Base-by-base conservation (phyloP, 2,113 vertebrate genomes). In the Saccopteryx leptura region DNA sequence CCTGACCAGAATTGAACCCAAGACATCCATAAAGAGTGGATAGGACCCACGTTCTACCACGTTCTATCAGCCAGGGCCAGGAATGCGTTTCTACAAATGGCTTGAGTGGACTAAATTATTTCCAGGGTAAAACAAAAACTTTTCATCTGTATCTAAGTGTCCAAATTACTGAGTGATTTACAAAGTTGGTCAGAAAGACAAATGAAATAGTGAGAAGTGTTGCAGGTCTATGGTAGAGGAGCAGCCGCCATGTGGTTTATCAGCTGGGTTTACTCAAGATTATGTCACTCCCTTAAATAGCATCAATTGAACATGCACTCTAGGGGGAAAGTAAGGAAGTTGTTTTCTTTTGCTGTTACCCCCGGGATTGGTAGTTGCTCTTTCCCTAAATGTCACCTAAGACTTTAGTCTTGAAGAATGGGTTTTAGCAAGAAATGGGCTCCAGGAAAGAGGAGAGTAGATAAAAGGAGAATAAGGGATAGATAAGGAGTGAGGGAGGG, bases 171-270 rank as follows among this genome's bases (percentile, higher is more conserved):
- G 46, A 87, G 31, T 26, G 48, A 31, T 66, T 95, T 89, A 85
- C 17, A 94, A 33, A 90, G 69, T 88, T 48, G 10, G 21, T 54
- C 33, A 66, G 46, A 94, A 97, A 96, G 50, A 94, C 18, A 87
- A 94, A 76, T 88, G 75, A 74, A 89, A 71, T 10, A 54, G 18
- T 18, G 63, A 92, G 13, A 82, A 88, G 28, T 18, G 10, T 7
- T 39, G 23, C 19, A 28, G 23, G 46, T n/a, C 48, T 0, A 18
- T 1, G 23, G 76, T 19, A 68, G 52, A 63, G 8, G 72, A 54
- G 14, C 33, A 39, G 65, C 28, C 1, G 33, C n/a, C 78, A 7
- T 0, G 0, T 39, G 61, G 21, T 54, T 81, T 82, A 88, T 97
- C 72, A 48, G 12, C 76, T 79, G 76, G 14, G 33, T 94, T 92